phyloP scores from a whole-genome alignment of 2,113 vertebrate genomes.

The Lipophrys pholis region DNA sequence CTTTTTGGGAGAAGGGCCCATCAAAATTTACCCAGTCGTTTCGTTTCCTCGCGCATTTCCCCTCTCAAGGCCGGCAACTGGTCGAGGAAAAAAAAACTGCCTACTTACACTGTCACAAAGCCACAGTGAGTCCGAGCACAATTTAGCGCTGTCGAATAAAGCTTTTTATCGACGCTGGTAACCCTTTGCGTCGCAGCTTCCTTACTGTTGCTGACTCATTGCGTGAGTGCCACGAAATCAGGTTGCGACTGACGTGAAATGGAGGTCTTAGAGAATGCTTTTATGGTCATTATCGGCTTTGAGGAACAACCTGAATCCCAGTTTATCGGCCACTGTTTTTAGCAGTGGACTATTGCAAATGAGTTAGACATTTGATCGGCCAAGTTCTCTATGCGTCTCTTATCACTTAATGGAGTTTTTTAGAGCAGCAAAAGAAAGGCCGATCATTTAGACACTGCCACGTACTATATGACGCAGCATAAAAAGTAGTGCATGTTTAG shows the following conservation, averaged over 20 bases:
- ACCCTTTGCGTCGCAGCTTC: slow-evolving; percentile 10
- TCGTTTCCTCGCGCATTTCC: slow-evolving; percentile 25
- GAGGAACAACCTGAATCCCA: not conserved
- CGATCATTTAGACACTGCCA: not conserved
- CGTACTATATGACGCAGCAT: not conserved
- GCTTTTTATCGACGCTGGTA: slow-evolving; percentile 7
- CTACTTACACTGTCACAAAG: not conserved
- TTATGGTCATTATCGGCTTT: slow-evolving; percentile 18
- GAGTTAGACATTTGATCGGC: slow-evolving; percentile 13
- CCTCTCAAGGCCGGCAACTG: slow-evolving; percentile 6
- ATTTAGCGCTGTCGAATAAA: slow-evolving; percentile 1
- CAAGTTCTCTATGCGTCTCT: slow-evolving; percentile 1
- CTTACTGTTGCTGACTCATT: slow-evolving; percentile 19
- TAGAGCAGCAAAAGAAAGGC: not conserved
- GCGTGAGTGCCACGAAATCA: slow-evolving; percentile 27
- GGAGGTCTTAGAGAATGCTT: slow-evolving; percentile 14
- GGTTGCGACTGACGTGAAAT: slow-evolving; percentile 12
- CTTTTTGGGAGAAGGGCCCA: slow-evolving; percentile 31
- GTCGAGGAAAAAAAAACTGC: not conserved
- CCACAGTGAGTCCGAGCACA: slow-evolving; percentile 6
- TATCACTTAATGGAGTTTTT: not conserved
- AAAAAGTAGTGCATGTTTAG: not conserved
- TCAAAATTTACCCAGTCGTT: slow-evolving; percentile 6
- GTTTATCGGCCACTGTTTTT: slow-evolving; percentile 26
- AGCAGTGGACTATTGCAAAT: not conserved